These are phyloP conservation scores for Elanus axillaris DNA, from an alignment of 2,113 vertebrate genomes.

Conservation along the genomic window DNA sequence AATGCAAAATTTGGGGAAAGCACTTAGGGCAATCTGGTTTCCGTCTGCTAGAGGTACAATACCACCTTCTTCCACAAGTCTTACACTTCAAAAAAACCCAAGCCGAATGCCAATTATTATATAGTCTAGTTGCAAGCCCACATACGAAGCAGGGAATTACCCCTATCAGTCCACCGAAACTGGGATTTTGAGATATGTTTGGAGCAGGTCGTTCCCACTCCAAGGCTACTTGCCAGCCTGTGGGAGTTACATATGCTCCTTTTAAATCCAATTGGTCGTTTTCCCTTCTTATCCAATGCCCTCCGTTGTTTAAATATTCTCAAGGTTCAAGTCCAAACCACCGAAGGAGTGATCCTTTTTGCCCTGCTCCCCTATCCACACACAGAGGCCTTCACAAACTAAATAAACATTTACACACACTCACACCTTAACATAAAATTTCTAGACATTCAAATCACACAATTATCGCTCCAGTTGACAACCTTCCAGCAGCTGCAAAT, in stretches of 20 bases:
- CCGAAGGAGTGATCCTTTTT: background rate
- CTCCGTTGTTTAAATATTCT: background rate
- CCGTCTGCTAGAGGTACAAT: background rate
- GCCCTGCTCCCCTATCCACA: too few relatives aligned
- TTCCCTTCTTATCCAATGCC: background rate
- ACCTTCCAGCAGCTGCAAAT: too few relatives aligned
- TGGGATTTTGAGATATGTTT: too few relatives aligned
- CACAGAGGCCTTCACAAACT: too few relatives aligned
- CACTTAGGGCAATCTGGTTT: background rate
- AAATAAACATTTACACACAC: too few relatives aligned
- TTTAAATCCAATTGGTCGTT: background rate
- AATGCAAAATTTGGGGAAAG: background rate
- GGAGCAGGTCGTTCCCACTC: background rate
- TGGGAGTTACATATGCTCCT: background rate
- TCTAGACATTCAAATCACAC: too few relatives aligned
- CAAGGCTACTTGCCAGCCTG: background rate
- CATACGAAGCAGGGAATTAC: background rate
- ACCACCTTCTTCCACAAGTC: background rate
- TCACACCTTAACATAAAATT: too few relatives aligned
- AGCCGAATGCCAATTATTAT: background rate
- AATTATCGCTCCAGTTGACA: too few relatives aligned
- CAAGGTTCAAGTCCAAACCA: background rate
- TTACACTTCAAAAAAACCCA: background rate
- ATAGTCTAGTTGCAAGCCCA: background rate
- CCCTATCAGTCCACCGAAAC: too few relatives aligned